These are phyloP conservation scores for Hymenopus coronatus DNA, from an alignment of 2,888 invertebrate species.

Conservation along the genomic window DNA sequence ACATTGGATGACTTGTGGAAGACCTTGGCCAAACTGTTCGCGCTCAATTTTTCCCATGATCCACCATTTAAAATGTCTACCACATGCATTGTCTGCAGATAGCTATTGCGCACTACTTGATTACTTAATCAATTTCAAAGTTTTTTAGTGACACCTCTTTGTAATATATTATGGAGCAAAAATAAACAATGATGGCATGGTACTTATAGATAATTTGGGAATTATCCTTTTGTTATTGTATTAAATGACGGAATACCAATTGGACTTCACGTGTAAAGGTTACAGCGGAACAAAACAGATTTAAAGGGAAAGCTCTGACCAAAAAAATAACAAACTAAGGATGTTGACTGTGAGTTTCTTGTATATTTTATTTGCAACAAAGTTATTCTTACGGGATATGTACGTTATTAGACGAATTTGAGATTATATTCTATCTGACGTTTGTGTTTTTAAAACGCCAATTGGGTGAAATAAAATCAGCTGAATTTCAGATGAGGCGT, in stretches of 20 bases:
- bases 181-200: background rate
- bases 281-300: constrained; percentile 25
- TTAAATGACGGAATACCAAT: background rate
- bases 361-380: background rate
- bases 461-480: background rate
- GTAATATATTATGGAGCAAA: constrained; percentile 3
- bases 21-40: constrained; percentile 28
- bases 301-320: constrained; percentile 18
- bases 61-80: constrained; percentile 32
- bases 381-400: background rate
- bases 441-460: background rate
- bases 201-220: background rate
- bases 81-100: constrained; percentile 28
- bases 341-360: background rate
- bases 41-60: constrained; percentile 34
- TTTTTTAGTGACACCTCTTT: constrained; percentile 15
- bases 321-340: background rate
- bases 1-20: constrained; percentile 1
- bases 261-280: constrained; percentile 25
- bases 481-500: background rate
- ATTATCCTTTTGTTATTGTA: background rate
- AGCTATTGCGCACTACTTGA: constrained; percentile 25
- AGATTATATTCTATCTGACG: background rate
- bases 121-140: constrained; percentile 15
- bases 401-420: background rate